Conservation (phyloP, 2,888 invertebrate species). For the Drosophila neotestacea region DNA sequence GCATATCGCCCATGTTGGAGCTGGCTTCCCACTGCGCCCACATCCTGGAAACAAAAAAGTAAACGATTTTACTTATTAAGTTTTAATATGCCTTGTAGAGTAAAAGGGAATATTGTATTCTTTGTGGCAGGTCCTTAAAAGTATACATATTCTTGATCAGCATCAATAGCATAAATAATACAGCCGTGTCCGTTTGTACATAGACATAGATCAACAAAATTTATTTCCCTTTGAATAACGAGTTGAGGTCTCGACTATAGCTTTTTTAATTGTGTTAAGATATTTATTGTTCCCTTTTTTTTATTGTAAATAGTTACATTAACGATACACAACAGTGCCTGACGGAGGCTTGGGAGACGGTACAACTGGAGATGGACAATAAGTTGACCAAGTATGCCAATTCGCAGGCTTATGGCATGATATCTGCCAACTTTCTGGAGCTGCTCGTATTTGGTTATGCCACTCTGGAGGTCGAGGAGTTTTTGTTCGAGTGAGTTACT, state of each 20-base stretch:
- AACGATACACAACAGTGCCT: conserved; percentile 92
- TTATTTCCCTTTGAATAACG: no score
- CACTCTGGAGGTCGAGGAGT: conserved; percentile 84
- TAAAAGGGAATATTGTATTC: no score
- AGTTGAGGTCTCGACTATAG: no score
- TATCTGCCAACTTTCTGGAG: conserved; percentile 96
- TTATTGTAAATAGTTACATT: conserved; percentile 85
- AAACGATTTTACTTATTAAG: background rate
- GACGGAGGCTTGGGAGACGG: conserved; percentile 97
- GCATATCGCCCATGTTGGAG: conserved; percentile 83
- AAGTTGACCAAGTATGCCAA: conserved; percentile 95
- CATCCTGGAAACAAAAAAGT: conserved; percentile 89
- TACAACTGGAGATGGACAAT: conserved; percentile 96
- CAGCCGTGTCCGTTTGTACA: no score
- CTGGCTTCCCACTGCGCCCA: conserved; percentile 91
- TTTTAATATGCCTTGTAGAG: no score
- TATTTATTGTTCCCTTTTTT: no score
- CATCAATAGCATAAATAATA: no score
- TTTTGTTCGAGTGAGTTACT: conserved; percentile 83
- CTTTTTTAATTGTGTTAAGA: no score
- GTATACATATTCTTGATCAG: no score
- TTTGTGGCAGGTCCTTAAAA: no score
- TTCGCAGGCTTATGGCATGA: conserved; percentile 91
- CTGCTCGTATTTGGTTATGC: conserved; percentile 92
- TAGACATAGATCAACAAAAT: no score